Base-by-base conservation (phyloP, 23 tunicate genomes). In the Pegea sp. region DNA sequence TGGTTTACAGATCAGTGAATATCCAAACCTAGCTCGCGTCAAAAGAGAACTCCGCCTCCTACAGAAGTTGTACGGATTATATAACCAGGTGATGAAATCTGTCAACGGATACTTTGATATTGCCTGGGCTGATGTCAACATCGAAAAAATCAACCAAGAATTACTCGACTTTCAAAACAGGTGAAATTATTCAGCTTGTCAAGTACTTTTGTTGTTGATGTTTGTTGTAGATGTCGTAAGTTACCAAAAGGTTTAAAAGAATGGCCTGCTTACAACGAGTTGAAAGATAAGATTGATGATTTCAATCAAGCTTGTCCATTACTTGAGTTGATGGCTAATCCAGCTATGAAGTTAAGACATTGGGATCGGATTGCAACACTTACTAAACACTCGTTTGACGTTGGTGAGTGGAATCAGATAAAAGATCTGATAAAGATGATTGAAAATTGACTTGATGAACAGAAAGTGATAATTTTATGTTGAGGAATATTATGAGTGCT, bases 81-180 rank as follows among this genome's bases (percentile, higher is more conserved):
- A 91, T 64, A 91, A 91, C 49, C 68, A 77, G 18, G 99, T 91
- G 46, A 71, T 91, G 93, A 75, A 78, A 52, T 91, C 99, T 3
- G 71, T 91, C 67, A 72, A 75, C 48, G 99, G 99, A 30, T 91
- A 91, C 49, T 91, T 71, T 44, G 99, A 91, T 33, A 91, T 91
- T 24, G 46, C 68, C 24, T 91, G 99, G 99, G 44, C 93, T 1
- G 99, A 78, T 28, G 93, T 91, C 16, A 76, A 91, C 74, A 91
- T 91, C 48, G 99, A 91, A 27, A 78, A 91, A 49, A 91, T 91
- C 46, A 91, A 78, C 62, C 81, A 78, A 30, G 93, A 91, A 51
- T 42, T 91, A 22, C 72, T 91, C 32, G 99, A 91, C 52, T 91
- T 91, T 42, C 99, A 91, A 54, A 78, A 68, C 76, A 73, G 95